phyloP scores from a whole-genome alignment of 1,140 invertebrate species.

The Brachionus rotundiformis region DNA sequence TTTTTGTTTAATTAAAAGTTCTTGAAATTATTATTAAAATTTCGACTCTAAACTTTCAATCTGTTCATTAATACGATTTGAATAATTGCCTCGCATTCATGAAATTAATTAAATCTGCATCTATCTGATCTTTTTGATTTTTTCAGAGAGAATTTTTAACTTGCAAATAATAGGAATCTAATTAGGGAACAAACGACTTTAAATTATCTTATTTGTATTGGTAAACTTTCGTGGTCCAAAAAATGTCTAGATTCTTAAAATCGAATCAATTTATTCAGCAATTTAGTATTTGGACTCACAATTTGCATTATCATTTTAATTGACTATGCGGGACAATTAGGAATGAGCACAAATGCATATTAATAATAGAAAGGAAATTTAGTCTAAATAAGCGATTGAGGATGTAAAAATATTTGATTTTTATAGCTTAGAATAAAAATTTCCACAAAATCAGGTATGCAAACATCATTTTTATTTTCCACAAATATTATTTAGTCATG shows the following conservation, averaged over 20 bases:
- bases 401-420: slow-evolving; percentile 16
- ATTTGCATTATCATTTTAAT: not conserved
- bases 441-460: slow-evolving; percentile 12
- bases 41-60: not conserved
- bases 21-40: not conserved
- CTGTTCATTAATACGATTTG: not conserved
- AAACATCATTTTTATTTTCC: slow-evolving; percentile 10
- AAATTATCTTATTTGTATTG: not conserved
- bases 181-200: not conserved
- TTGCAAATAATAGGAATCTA: not conserved
- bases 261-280: not conserved
- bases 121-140: not conserved
- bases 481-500: slow-evolving; percentile 1
- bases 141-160: not conserved
- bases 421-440: slow-evolving; percentile 1
- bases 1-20: slow-evolving; percentile 1
- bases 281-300: not conserved
- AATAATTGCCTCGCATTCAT: not conserved
- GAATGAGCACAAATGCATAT: not conserved
- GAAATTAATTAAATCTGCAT: not conserved
- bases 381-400: not conserved
- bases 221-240: not conserved
- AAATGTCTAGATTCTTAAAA: not conserved
- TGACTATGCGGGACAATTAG: not conserved
- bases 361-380: not conserved